Base-by-base conservation (phyloP, 2,888 invertebrate species). In the Gisinianus flammeolus region DNA sequence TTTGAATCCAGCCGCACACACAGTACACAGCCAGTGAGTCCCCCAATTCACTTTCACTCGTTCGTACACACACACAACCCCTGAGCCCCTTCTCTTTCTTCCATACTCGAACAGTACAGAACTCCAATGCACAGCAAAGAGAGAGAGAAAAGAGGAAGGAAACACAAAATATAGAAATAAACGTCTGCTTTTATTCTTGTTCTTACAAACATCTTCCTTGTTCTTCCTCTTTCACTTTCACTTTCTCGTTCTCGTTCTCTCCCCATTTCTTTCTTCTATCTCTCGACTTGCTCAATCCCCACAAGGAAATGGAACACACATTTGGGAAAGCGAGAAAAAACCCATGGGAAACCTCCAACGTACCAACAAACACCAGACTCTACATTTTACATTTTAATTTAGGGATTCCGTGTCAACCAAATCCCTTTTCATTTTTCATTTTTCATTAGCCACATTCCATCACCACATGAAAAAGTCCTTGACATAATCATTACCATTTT, bases 1-100 rank as follows among this genome's bases (percentile, higher is more conserved):
- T 79, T 76, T 76, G 76, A 76, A 76, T 69, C 24, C 58, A 58
- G 68, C 54, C 69, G 35, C 28, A 76, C 33, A 44, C 44, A 44
- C 8, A 44, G 19, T 4, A 44, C 44, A 44, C 12, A 35, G 6
- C 5, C 35, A 35, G 6, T 12, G 35, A 12, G n/a, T 12, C 5
- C 35, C 35, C 6, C 35, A 35, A 5, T 12, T 5, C 35, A 35
- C 35, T 12, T 56, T 30, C 8, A 56, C 71, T 71, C 28, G 26
- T 4, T 5, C 12, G 16, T 24, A 64, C 64, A 64, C 28, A 64
- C 64, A 6, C 16, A 6, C n/a, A 6, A 10, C 24, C n/a, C 19
- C 58, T 58, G 22, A 22, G 58, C n/a, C 24, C 58, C n/a, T 58
- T 58, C n/a, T 58, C 24, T 58, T 19, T 22, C n/a, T 24, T 16